Evolutionary conservation across 2,888 invertebrate genomes (phyloP).

Genomic region (Hipparchia semele): DNA sequence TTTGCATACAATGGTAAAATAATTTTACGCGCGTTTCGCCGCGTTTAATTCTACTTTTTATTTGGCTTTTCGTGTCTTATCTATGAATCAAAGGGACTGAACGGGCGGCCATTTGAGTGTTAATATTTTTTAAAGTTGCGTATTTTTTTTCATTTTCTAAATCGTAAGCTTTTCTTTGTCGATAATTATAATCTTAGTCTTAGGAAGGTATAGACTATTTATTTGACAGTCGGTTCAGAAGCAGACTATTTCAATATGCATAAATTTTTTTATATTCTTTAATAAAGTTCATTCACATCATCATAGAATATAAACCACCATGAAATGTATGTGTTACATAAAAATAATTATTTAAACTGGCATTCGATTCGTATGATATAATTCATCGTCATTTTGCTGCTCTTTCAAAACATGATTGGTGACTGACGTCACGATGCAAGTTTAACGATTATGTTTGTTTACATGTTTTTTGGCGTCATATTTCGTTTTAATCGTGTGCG

Average conservation of each 20-base stretch:
- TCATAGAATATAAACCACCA: no score
- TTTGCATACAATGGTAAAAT: slow-evolving; percentile 84
- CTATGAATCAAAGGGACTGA: slow-evolving; percentile 79
- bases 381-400: no score
- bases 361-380: no score
- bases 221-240: background rate
- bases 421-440: no score
- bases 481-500: no score
- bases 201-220: slow-evolving; percentile 11
- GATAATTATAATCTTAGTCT: slow-evolving; percentile 1
- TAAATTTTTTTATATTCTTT: background rate
- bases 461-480: no score
- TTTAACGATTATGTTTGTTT: no score
- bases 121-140: slow-evolving; percentile 62
- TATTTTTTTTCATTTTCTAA: slow-evolving; percentile 32
- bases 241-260: no score
- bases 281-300: no score
- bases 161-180: background rate
- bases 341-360: no score
- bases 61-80: slow-evolving; percentile 79
- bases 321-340: no score
- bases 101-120: slow-evolving; percentile 74
- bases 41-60: slow-evolving; percentile 82
- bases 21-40: slow-evolving; percentile 83
- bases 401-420: no score